Conservation (phyloP, 2,888 invertebrate genomes). For the Clivina fossor region DNA sequence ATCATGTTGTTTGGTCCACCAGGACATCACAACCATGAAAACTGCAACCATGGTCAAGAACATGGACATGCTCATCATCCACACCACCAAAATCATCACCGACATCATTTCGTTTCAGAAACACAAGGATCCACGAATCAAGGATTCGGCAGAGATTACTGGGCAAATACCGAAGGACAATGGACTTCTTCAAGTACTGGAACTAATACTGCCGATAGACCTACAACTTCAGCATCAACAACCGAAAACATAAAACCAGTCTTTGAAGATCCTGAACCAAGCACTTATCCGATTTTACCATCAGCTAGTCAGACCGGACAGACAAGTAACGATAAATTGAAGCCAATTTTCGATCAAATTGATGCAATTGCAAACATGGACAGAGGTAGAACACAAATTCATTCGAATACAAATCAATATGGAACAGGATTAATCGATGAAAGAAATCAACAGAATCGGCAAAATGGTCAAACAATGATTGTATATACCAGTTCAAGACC, state of each 20-base stretch:
- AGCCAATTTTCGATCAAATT: slow-evolving; percentile 8
- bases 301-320: neutral
- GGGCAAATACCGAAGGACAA: slow-evolving; percentile 25
- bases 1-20: too few species aligned
- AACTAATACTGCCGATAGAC: neutral
- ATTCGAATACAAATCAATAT: neutral
- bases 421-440: slow-evolving; percentile 3
- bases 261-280: slow-evolving; percentile 13
- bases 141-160: slow-evolving; percentile 24
- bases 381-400: neutral
- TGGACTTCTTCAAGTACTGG: neutral
- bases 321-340: neutral
- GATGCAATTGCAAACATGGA: slow-evolving; percentile 18
- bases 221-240: slow-evolving; percentile 10
- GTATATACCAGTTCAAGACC: too few species aligned
- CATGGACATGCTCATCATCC: slow-evolving; percentile 7
- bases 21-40: too few species aligned
- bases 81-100: neutral
- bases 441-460: too few species aligned
- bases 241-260: slow-evolving; percentile 19
- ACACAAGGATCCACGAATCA: neutral
- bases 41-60: slow-evolving; percentile 6
- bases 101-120: slow-evolving; percentile 1
- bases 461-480: too few species aligned
- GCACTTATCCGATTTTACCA: neutral